Evolutionary conservation across 2,888 invertebrate species (phyloP).

Genomic region (Plagodis pulveraria): DNA sequence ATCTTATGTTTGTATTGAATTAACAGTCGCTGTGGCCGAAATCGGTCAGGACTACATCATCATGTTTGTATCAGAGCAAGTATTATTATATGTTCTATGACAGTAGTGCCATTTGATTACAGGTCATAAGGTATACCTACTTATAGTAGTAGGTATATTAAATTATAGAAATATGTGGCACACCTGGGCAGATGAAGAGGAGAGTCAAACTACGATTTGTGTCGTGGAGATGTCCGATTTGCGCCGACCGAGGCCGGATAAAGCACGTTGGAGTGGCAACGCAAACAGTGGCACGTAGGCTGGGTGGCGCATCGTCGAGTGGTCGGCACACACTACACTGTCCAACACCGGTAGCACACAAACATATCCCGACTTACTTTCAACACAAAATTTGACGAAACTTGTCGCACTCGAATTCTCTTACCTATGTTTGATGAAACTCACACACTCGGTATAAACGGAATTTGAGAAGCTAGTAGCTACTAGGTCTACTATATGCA

Average conservation of each 20-base stretch:
- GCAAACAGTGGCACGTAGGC: constrained; percentile 50
- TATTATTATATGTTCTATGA: too few species aligned
- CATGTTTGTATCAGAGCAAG: too few species aligned
- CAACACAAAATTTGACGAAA: constrained; percentile 65
- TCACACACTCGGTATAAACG: constrained; percentile 14
- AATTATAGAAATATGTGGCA: neutral
- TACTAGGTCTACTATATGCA: too few species aligned
- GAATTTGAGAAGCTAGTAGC: too few species aligned
- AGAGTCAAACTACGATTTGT: constrained; percentile 2
- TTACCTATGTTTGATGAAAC: constrained; percentile 37
- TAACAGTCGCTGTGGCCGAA: too few species aligned
- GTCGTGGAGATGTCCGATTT: constrained; percentile 44
- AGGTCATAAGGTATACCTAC: neutral
- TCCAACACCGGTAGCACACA: constrained; percentile 79
- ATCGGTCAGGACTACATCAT: too few species aligned
- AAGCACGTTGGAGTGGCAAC: constrained; percentile 41
- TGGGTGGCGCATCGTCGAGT: constrained; percentile 77
- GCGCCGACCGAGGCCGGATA: constrained; percentile 52
- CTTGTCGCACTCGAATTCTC: constrained; percentile 47
- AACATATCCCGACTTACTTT: constrained; percentile 71
- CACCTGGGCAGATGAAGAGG: neutral
- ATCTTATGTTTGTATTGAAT: too few species aligned
- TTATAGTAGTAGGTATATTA: neutral
- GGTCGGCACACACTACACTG: constrained; percentile 70
- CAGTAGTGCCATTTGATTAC: neutral